Evolutionary conservation across 2,797 vertebrate genomes (phyloP).

Genomic region (Peromyscus attwateri): DNA sequence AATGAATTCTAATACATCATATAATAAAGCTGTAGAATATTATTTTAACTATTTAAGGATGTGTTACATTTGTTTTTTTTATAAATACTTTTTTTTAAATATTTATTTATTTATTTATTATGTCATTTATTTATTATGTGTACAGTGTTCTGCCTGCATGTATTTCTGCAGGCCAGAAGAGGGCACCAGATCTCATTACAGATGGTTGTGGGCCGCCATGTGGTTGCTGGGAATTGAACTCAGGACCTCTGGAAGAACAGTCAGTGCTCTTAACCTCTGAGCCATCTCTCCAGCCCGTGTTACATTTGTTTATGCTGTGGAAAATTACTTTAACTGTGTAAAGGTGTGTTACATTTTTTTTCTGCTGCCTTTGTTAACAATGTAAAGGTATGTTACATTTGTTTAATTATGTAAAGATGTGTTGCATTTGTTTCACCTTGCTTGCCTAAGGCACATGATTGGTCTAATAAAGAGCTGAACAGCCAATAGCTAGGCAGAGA

Average conservation of each 20-base stretch:
- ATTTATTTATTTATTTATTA: too few species aligned
- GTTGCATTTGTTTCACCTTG: neutral
- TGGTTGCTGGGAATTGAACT: too few species aligned
- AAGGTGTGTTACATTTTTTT: neutral
- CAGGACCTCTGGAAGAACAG: too few species aligned
- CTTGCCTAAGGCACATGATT: neutral
- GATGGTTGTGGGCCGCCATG: too few species aligned
- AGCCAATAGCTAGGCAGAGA: neutral
- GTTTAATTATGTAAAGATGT: neutral
- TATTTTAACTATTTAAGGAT: neutral
- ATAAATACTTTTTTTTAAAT: too few species aligned
- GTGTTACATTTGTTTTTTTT: neutral
- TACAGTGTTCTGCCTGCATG: too few species aligned
- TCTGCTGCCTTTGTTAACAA: neutral
- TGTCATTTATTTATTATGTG: too few species aligned
- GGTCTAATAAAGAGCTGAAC: neutral
- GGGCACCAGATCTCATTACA: too few species aligned
- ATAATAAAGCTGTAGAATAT: neutral
- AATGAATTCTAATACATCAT: conserved; percentile 39
- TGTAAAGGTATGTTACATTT: neutral
- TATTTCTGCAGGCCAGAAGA: too few species aligned
- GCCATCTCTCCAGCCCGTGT: too few species aligned
- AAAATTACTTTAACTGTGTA: neutral
- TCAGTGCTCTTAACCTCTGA: too few species aligned
- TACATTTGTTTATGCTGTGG: neutral